Base-by-base conservation (phyloP, 2,888 invertebrate genomes). In the Diloba caeruleocephala region DNA sequence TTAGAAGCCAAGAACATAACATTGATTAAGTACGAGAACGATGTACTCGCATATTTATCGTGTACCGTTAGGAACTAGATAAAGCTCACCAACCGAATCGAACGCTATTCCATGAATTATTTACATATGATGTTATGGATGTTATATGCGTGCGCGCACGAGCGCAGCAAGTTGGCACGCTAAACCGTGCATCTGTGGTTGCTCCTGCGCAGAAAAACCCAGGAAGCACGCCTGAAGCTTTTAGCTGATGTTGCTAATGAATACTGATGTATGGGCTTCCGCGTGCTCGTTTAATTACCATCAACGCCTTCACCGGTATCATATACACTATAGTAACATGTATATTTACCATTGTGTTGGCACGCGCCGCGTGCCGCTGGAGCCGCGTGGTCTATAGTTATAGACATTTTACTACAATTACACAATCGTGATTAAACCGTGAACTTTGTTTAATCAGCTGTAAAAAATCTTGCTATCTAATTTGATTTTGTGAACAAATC, bases 231-330 rank as follows among this genome's bases (percentile, higher is more conserved):
- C 63, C 75, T 74, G 52, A 53, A 76, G 75, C 80, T 76, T 65
- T 72, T 78, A 78, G 77, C 79, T 79, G 85, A 87, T 87, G 86
- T 81, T 85, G 79, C 71, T 90, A 84, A 90, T 90, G 83, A 90
- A 89, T 89, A 87, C 81, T 82, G 79, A 82, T 83, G 77, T 81
- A 83, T 80, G 67, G 73, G 79, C 87, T 92, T 92, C 93, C 92
- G 90, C 78, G 78, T 87, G 69, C 76, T 79, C 75, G 70, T 74
- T 81, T 89, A 87, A 88, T 89, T 89, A 81, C 71, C 73, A 68
- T 61, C 68, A 69, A 77, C 68, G 41, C 57, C 54, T 58, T 34
- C n/a, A 13, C 32, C 13, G 48, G 52, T 46, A 48, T 50, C 55
- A 53, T 52, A 60, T 49, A 44, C 49, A 57, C 48, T 53, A 17